A percentile compares a stretch with the other conserved stretches of the same genome.
Conservation (phyloP, 35 echinoderm and acorn worm species). For the Anneissia japonica region DNA sequence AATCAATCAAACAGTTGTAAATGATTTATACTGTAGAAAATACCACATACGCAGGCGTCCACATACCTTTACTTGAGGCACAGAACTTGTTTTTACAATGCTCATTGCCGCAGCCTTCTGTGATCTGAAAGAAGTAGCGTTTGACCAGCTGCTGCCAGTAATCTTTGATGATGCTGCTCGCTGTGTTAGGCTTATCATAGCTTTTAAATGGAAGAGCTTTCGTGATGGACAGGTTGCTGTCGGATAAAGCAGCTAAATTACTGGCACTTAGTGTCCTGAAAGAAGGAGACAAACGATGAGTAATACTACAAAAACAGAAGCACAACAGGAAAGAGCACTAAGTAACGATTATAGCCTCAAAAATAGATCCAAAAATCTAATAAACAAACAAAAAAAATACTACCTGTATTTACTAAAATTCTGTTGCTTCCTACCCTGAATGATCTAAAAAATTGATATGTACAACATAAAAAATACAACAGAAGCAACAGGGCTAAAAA, state of each 20-base stretch:
- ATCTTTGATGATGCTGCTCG: slow-evolving; percentile 44
- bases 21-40: no score
- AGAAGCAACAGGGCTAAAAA: no score
- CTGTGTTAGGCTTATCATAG: slow-evolving; percentile 71
- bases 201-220: slow-evolving; percentile 65
- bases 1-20: no score
- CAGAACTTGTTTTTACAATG: slow-evolving; percentile 81
- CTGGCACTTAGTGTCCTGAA: slow-evolving; percentile 87
- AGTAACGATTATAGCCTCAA: not conserved
- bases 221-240: slow-evolving; percentile 80
- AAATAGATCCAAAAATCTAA: not conserved
- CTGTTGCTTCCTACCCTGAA: no score
- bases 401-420: not conserved
- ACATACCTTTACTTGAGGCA: slow-evolving; percentile 47
- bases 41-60: not conserved
- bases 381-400: not conserved
- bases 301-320: not conserved
- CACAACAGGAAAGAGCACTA: not conserved
- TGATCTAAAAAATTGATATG: no score
- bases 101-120: slow-evolving; percentile 66
- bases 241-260: slow-evolving; percentile 81
- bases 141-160: slow-evolving; percentile 72
- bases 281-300: not conserved
- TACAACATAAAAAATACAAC: no score
- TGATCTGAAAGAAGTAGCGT: slow-evolving; percentile 74